phyloP scores from a whole-genome alignment of 2,888 invertebrate species.

The Melieria omissa region DNA sequence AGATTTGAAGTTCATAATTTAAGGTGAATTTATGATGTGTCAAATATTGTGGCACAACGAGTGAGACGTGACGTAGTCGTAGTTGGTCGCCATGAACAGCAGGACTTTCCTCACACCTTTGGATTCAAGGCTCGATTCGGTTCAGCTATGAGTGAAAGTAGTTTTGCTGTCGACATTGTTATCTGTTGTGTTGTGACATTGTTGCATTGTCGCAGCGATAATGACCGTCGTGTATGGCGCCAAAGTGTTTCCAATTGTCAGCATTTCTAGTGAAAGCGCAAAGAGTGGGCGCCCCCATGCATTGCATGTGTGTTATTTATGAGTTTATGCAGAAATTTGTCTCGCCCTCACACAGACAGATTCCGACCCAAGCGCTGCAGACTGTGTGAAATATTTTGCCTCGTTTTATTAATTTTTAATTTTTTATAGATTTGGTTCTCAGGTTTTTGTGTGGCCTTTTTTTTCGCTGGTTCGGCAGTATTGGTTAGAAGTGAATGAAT shows the following conservation, averaged over 20 bases:
- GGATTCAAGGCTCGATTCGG: background rate
- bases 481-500: conserved; percentile 38
- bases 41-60: conserved; percentile 45
- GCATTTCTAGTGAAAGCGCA: background rate
- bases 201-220: conserved; percentile 12
- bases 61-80: conserved; percentile 24
- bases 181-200: conserved; percentile 10
- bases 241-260: background rate
- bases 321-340: conserved; percentile 62
- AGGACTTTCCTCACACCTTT: conserved; percentile 28
- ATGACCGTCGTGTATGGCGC: conserved; percentile 20
- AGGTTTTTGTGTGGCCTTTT: conserved; percentile 44
- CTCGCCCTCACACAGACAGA: conserved; percentile 27
- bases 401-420: background rate
- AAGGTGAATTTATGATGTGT: conserved; percentile 62
- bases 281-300: conserved; percentile 38
- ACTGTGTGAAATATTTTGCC: background rate
- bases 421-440: conserved; percentile 15
- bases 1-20: conserved; percentile 54
- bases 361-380: background rate
- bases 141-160: conserved; percentile 24
- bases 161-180: conserved; percentile 22
- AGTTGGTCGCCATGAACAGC: background rate
- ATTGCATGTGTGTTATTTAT: conserved; percentile 53
- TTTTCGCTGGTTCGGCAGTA: background rate